Base-by-base conservation (phyloP, 2,888 invertebrate genomes). In the Aromia moschata region DNA sequence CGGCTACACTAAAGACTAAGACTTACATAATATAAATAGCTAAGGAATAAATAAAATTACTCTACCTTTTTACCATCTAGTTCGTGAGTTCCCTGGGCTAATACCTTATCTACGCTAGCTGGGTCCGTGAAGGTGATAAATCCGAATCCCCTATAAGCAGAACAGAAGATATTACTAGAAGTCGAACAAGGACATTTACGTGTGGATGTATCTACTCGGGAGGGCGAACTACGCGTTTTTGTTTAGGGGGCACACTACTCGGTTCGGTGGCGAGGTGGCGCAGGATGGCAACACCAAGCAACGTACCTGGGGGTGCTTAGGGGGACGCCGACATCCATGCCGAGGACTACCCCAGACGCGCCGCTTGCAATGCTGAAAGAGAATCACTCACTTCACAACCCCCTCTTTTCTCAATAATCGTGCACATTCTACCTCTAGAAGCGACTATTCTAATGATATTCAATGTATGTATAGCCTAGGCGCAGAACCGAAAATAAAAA, bases 101-200 rank as follows among this genome's bases (percentile, higher is more conserved):
- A 90, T 83, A 99, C 98, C 89, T 98, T 97, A 87, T 98, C 98
- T 87, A 98, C 97, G 86, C 96, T 93, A 84, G 92, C 88, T 80
- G 98, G 93, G 85, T 98, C 98, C 84, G 93, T 92, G 86, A 98
- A 99, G 83, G 98, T 99, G 86, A 99, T 96, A 88, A 99, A 99
- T 80, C 99, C 99, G 83, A 99, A 99, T 81, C 98, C 98, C 88
- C 97, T 97, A 91, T 68, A 88, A 88, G 73, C 54, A 69, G 74
- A 76, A 77, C 73, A 77, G 72, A 78, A 75, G 70, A 75, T 71
- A 76, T 75, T 75, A 76, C 73, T 74, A 75, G 69, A 70, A 56
- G 61, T 49, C 31, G 56, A 56, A 62, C 40, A 41, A 41, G 31
- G 45, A 52, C 11, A 57, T 16, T 43, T 56, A 51, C 15, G 51